These are phyloP conservation scores for Diplolepis rosae DNA, from an alignment of 2,888 invertebrate genomes.

Conservation along the genomic window DNA sequence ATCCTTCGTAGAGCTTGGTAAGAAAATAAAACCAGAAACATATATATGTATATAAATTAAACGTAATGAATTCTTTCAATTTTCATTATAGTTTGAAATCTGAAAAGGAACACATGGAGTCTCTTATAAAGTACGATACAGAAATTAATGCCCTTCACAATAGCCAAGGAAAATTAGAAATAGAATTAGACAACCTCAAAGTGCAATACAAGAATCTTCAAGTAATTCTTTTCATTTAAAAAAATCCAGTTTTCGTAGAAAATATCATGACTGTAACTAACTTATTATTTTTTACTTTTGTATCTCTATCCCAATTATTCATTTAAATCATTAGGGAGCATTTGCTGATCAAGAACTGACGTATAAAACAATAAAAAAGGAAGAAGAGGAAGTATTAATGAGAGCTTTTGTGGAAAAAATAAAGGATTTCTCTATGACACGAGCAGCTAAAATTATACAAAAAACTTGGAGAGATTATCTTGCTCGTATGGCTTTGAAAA, in stretches of 20 bases:
- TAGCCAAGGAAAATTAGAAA: constrained; percentile 50
- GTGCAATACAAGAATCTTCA: constrained; percentile 47
- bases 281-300: no score
- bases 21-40: no score
- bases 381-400: constrained; percentile 54
- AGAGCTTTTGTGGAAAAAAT: constrained; percentile 54
- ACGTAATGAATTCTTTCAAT: no score
- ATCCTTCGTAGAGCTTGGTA: constrained; percentile 21
- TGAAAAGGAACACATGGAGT: constrained; percentile 47
- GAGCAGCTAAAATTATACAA: constrained; percentile 65
- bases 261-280: no score
- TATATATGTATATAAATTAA: constrained; percentile 10
- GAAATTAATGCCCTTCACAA: constrained; percentile 54
- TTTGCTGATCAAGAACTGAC: constrained; percentile 51
- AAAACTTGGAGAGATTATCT: constrained; percentile 61
- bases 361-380: constrained; percentile 56
- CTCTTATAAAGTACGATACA: constrained; percentile 56
- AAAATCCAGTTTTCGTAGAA: no score
- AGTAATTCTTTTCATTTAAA: constrained; percentile 48
- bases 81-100: constrained; percentile 48
- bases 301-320: no score
- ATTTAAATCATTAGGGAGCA: constrained; percentile 47
- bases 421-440: constrained; percentile 58
- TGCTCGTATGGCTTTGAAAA: constrained; percentile 56
- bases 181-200: constrained; percentile 45